These are phyloP conservation scores for Alces alces DNA, from an alignment of 2,113 vertebrate species.

Conservation along the genomic window DNA sequence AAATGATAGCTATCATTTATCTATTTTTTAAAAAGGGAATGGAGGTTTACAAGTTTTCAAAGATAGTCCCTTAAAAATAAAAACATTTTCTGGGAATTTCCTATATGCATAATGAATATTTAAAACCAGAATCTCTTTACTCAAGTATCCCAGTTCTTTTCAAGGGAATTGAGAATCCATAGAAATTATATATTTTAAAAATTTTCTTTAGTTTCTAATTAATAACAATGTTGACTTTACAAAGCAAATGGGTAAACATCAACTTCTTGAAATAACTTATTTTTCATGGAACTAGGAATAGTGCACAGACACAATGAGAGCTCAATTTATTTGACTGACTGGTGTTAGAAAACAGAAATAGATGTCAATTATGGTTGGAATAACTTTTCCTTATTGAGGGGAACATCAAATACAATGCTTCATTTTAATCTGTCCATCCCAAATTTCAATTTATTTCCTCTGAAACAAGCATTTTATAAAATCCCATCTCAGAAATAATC, in stretches of 20 bases:
- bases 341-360: background rate
- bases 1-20: background rate
- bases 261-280: background rate
- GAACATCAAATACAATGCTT: background rate
- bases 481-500: background rate
- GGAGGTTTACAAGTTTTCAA: background rate
- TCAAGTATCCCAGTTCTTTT: background rate
- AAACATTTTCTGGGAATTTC: background rate
- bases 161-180: background rate
- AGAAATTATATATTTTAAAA: background rate
- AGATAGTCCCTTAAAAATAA: background rate
- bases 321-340: background rate
- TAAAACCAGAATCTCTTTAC: background rate
- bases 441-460: background rate
- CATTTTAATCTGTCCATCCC: background rate
- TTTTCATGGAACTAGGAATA: background rate
- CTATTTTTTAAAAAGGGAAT: background rate
- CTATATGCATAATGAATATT: background rate
- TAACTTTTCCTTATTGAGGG: background rate
- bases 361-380: background rate
- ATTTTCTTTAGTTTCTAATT: constrained; percentile 17
- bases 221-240: background rate
- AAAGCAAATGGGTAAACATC: background rate
- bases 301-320: background rate
- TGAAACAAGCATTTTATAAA: background rate